These are phyloP conservation scores for Plutomurus gul DNA, from an alignment of 1,140 invertebrate species.

Conservation along the genomic window DNA sequence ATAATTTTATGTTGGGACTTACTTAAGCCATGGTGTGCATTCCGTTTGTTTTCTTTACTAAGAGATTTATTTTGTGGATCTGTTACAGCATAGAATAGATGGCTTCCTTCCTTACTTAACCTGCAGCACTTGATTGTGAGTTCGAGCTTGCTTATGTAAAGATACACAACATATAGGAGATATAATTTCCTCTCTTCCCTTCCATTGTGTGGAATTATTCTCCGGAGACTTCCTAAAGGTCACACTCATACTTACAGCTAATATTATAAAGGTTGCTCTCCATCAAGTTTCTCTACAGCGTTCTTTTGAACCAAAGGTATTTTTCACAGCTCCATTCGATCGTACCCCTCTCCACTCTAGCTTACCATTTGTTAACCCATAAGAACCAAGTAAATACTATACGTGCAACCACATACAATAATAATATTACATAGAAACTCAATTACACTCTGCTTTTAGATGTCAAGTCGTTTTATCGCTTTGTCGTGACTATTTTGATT, in stretches of 20 bases:
- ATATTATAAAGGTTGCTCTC: not conserved
- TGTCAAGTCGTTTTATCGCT: not conserved
- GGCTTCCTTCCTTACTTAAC: no score
- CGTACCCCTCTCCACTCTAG: not conserved
- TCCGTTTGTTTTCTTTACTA: no score
- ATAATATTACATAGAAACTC: not conserved
- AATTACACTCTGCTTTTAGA: not conserved
- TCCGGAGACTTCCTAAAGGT: slow-evolving; percentile 14
- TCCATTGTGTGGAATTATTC: not conserved
- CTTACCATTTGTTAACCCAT: not conserved
- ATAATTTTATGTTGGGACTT: no score
- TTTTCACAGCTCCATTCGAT: not conserved
- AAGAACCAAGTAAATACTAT: no score
- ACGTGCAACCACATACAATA: not conserved
- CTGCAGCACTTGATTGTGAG: no score
- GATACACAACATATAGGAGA: not conserved
- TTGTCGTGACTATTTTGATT: not conserved
- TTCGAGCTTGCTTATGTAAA: no score
- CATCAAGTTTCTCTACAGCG: not conserved
- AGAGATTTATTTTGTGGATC: no score
- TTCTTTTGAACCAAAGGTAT: no score
- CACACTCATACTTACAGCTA: no score
- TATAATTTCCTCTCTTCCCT: not conserved
- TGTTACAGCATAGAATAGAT: no score
- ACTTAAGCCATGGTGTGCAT: no score